Evolutionary conservation across 2,888 invertebrate genomes (phyloP).

Genomic region (Sceliomorpha sp.): DNA sequence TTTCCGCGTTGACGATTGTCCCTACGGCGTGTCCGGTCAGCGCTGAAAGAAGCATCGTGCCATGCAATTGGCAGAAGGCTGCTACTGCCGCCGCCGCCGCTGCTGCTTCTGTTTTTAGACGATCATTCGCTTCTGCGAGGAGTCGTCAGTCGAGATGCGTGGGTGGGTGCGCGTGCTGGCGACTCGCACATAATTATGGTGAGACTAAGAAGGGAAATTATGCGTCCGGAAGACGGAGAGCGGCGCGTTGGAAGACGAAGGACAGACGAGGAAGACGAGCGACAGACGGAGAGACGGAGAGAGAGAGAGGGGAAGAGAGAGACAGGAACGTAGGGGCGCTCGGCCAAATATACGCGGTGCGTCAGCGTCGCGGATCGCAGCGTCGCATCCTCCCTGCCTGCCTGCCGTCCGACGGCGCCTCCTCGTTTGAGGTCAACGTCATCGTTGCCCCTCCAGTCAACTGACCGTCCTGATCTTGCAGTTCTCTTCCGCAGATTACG

Average conservation of each 20-base stretch:
- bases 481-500: constrained; percentile 27
- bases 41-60: constrained; percentile 17
- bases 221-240: constrained; percentile 52
- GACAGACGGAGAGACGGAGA: constrained; percentile 15
- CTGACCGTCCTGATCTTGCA: constrained; percentile 47
- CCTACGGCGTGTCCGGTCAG: not conserved
- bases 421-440: constrained; percentile 79
- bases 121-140: constrained; percentile 37
- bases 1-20: too few species aligned
- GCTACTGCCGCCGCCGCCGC: too few species aligned
- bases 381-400: constrained; percentile 72
- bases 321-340: constrained; percentile 40
- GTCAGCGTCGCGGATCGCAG: constrained; percentile 80
- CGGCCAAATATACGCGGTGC: constrained; percentile 79
- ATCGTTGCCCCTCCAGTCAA: constrained; percentile 61
- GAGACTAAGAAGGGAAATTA: constrained; percentile 53
- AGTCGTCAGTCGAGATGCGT: constrained; percentile 36
- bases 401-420: constrained; percentile 65
- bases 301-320: constrained; percentile 18
- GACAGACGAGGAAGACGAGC: constrained; percentile 12
- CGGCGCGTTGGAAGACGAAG: constrained; percentile 13
- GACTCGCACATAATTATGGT: constrained; percentile 53
- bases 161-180: constrained; percentile 41
- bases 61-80: constrained; percentile 25
- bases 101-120: constrained; percentile 42